Base-by-base conservation (phyloP, 2,888 invertebrate species). In the Drosophila lacicola region DNA sequence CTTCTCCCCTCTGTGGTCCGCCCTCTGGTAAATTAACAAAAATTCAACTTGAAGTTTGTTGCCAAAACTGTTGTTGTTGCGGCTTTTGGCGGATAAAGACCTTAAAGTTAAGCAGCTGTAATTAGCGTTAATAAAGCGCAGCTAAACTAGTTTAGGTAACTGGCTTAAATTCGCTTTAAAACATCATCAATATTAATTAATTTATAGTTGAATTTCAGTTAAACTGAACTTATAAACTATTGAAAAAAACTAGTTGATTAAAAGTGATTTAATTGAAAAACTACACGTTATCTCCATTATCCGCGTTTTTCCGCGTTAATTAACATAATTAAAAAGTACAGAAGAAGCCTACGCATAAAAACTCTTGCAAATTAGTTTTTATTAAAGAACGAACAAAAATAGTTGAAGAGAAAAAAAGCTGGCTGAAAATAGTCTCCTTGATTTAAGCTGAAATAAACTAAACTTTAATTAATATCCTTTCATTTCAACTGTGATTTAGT, bases 31-130 rank as follows among this genome's bases (percentile, higher is more conserved):
- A 77, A 70, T 79, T 70, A 75, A 80, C 84, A 68, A 46, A 87
- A 87, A 83, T 84, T 82, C 73, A 65, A 65, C 50, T 46, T 58
- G 73, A 84, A 80, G 73, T 78, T 76, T 73, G 68, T 53, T 77
- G 73, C 62, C 57, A 13, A 74, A 82, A 70, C 68, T 78, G 55
- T 47, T 53, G 42, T 41, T 80, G 65, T 54, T 76, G 70, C 53
- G 76, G 70, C 67, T 73, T 74, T 55, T 50, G 68, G 54, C 19
- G 64, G 46, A 67, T 82, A 73, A 74, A 61, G 60, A 69, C 73
- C 75, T 82, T 66, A 67, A 64, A 53, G 37, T 54, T 60, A 63
- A 68, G 55, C 50, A 67, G 63, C 70, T 61, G 68, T 74, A 80
- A 82, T 84, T 87, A 82, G 72, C 67, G 55, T 64, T 78, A 82